These are phyloP conservation scores for Chanos chanos DNA, from an alignment of 2,797 vertebrate species.

Conservation along the genomic window DNA sequence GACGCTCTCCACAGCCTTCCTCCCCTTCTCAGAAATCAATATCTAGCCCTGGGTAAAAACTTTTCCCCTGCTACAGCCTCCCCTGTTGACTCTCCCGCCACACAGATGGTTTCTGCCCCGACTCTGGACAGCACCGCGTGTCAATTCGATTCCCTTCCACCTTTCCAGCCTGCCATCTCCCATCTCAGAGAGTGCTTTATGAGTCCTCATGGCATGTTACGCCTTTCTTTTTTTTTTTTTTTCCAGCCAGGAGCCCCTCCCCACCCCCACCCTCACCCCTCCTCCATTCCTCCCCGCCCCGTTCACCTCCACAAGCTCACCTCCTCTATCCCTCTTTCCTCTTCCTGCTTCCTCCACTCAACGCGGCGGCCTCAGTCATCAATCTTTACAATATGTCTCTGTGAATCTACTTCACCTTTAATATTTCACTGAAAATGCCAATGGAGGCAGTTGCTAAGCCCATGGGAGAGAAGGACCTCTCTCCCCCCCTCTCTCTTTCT, in stretches of 20 bases:
- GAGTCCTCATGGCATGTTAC: slow-evolving; percentile 71
- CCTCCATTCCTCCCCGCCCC: slow-evolving; percentile 7
- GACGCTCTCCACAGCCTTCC: not conserved
- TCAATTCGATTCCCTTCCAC: slow-evolving; percentile 80
- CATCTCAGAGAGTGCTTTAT: slow-evolving; percentile 68
- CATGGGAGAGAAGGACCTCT: slow-evolving; percentile 44
- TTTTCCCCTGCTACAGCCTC: slow-evolving; percentile 57
- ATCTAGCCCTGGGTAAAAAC: slow-evolving; percentile 62
- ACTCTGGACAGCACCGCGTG: slow-evolving; percentile 64
- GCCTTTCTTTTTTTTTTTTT: slow-evolving; percentile 65
- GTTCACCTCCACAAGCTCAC: slow-evolving; percentile 48
- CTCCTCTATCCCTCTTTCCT: slow-evolving; percentile 24
- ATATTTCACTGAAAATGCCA: slow-evolving; percentile 82
- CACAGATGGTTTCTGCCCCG: slow-evolving; percentile 61
- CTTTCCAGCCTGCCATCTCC: slow-evolving; percentile 70
- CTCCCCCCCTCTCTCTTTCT: not conserved
- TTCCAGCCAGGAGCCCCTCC: slow-evolving; percentile 47
- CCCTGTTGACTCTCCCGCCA: slow-evolving; percentile 56
- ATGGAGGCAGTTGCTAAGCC: slow-evolving; percentile 61
- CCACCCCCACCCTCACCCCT: slow-evolving; percentile 36
- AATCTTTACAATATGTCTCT: slow-evolving; percentile 71
- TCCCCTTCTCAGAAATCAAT: slow-evolving; percentile 9
- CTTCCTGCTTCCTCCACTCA: slow-evolving; percentile 63
- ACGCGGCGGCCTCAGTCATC: slow-evolving; percentile 71
- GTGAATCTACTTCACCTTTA: slow-evolving; percentile 77